phyloP scores from a whole-genome alignment of 2,888 invertebrate species.

The Iphiclides podalirius region DNA sequence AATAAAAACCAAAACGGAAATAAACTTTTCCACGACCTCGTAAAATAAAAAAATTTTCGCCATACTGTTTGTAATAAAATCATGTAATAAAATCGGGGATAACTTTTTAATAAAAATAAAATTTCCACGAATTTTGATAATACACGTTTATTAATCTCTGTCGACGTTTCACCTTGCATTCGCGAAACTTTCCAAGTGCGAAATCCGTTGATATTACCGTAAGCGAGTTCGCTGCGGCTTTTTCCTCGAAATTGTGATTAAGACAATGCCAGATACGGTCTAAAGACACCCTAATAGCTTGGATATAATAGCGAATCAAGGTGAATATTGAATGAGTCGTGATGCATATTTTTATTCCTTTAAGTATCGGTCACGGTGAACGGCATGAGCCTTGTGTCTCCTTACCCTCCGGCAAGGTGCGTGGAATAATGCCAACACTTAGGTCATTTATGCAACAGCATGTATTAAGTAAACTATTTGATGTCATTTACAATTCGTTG shows the following conservation, averaged over 20 bases:
- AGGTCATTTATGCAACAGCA: conserved; percentile 22
- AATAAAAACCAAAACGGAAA: too few species aligned
- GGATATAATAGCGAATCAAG: conserved; percentile 24
- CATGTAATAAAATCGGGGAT: too few species aligned
- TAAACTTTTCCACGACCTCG: too few species aligned
- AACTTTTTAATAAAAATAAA: too few species aligned
- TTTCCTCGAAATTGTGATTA: conserved; percentile 10
- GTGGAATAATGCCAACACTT: conserved; percentile 31
- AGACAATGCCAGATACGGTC: conserved; percentile 8
- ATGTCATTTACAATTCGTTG: too few species aligned
- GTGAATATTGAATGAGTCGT: conserved; percentile 24
- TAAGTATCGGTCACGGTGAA: conserved; percentile 45
- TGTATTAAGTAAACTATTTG: too few species aligned
- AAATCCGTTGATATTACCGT: neutral
- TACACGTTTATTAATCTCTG: neutral
- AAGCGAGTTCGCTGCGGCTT: neutral
- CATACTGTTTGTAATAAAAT: too few species aligned
- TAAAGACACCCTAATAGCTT: conserved; percentile 8
- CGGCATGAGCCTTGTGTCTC: conserved; percentile 40
- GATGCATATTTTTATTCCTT: conserved; percentile 25
- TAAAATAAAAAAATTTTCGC: too few species aligned
- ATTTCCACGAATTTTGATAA: too few species aligned
- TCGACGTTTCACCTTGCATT: neutral
- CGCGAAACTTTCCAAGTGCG: conserved; percentile 3
- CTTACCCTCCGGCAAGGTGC: conserved; percentile 25